Base-by-base conservation (phyloP, 2,797 vertebrate genomes). In the Sebastes iracundus region DNA sequence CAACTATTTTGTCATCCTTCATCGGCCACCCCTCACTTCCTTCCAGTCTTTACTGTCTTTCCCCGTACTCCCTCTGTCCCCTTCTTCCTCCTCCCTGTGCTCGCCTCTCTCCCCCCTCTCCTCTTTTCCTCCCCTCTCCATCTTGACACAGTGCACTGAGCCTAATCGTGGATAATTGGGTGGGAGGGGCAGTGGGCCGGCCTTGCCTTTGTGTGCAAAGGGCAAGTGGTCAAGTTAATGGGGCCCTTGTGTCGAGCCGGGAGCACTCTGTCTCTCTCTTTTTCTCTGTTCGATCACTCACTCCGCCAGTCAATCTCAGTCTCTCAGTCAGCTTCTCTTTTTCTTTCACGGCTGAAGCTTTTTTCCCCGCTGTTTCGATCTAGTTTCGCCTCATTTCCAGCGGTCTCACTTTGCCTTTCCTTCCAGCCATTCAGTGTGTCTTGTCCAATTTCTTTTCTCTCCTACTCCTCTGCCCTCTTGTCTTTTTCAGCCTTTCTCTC, bases 111-210 rank as follows among this genome's bases (percentile, higher is more conserved):
- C 87, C 94, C 94, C 94, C 95, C 95, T 96, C 96, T 88, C 85
- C 91, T 90, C 92, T 80, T 87, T 88, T 84, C 83, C 94, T 95
- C 95, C 96, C 96, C 97, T 96, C 98, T 97, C 97, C 97, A 98
- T 97, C 98, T 99, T 99, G 98, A 99, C 98, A 99, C 96, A 97
- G 97, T 97, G 96, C 96, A 99, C 96, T 99, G 98, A 99, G 98
- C 97, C 98, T 99, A 99, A 99, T 99, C 98, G 96, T 97, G 97
- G 97, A 98, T 99, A 99, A 99, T 99, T 99, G 97, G 97, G 96
- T 97, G 97, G 98, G 98, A 98, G 98, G 98, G 96, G 97, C 97
- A 96, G 97, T 96, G 97, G 97, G 98, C 96, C 87, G 97, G 97
- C 96, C 96, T 96, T 95, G 95, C 97, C 97, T 98, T 99, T 99